Evolutionary conservation across 2,113 vertebrate species (phyloP).

Genomic region (Galemys pyrenaicus): DNA sequence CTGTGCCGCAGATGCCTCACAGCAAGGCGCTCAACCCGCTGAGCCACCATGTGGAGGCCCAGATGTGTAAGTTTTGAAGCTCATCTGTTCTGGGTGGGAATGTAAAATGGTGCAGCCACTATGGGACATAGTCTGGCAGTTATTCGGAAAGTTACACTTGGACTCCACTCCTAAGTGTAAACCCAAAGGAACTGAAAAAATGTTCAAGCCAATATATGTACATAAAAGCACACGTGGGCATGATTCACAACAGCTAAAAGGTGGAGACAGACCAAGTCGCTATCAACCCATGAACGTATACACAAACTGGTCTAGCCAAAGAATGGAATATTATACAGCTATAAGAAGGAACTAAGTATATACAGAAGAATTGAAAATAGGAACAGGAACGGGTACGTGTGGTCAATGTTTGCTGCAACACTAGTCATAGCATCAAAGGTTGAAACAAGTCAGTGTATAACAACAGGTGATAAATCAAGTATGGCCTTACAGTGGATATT

Average conservation of each 20-base stretch:
- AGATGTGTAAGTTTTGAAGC: not conserved
- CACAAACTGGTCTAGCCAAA: not conserved
- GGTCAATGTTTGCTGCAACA: not conserved
- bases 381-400: no score
- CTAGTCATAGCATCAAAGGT: not conserved
- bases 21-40: no score
- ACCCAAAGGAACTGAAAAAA: not conserved
- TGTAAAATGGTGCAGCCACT: not conserved
- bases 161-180: not conserved
- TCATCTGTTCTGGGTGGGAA: not conserved
- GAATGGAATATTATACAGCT: not conserved
- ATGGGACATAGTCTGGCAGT: not conserved
- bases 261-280: not conserved
- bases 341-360: not conserved
- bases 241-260: not conserved
- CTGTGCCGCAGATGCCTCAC: no score
- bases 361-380: no score
- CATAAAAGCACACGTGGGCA: not conserved
- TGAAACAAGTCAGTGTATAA: not conserved
- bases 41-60: no score
- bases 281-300: not conserved
- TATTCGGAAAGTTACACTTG: not conserved
- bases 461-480: not conserved
- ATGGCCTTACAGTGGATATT: not conserved
- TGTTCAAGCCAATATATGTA: not conserved